Conservation (phyloP, 1,140 invertebrate genomes). For the Cotesia chilonis region DNA sequence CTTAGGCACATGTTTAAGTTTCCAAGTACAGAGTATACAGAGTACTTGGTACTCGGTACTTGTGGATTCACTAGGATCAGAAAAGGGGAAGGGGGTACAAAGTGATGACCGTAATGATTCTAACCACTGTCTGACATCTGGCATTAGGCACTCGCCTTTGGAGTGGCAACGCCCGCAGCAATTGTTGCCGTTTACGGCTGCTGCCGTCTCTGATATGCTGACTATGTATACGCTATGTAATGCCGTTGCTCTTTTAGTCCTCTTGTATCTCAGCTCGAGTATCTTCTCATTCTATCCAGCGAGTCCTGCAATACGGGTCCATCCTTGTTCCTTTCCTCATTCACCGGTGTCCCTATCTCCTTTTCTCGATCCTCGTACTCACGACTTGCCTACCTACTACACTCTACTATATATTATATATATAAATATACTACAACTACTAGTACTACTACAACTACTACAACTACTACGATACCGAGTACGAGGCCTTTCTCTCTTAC, state of each 20-base stretch:
- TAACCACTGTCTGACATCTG: conserved; percentile 61
- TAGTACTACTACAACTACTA: conserved; percentile 3
- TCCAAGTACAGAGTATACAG: no score
- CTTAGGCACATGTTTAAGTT: no score
- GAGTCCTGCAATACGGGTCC: not conserved
- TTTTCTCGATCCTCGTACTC: conserved; percentile 15
- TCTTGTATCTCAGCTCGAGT: not conserved
- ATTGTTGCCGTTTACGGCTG: conserved; percentile 59
- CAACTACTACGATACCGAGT: not conserved
- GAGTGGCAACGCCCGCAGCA: conserved; percentile 60
- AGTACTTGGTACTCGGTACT: not conserved
- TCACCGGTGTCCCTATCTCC: not conserved
- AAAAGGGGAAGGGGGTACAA: conserved; percentile 46
- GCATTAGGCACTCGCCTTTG: conserved; percentile 58
- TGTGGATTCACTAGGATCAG: no score
- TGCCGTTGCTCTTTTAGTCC: no score
- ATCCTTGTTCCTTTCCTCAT: conserved; percentile 1
- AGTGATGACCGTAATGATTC: conserved; percentile 59
- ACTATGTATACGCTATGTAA: not conserved
- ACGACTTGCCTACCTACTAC: no score
- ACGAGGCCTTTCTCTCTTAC: conserved; percentile 9
- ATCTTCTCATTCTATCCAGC: not conserved
- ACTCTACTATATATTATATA: no score
- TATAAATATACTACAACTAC: not conserved
- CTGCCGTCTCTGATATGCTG: conserved; percentile 41